phyloP scores from a whole-genome alignment of 2,113 vertebrate genomes.

The Electrona antarctica region DNA sequence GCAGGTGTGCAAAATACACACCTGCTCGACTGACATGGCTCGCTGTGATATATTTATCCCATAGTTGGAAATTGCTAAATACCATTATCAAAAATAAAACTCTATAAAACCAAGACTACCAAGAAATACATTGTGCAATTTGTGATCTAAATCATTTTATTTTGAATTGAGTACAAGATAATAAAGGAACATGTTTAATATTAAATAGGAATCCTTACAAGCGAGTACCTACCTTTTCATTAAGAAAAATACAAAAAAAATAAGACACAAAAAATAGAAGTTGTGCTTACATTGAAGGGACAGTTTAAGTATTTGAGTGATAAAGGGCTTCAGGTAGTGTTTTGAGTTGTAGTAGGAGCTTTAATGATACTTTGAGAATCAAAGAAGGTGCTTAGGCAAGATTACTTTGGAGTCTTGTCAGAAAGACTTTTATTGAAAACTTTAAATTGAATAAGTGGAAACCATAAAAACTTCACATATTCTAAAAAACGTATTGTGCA shows the following conservation, averaged over 20 bases:
- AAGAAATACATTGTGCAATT: slow-evolving; percentile 68
- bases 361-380: slow-evolving; percentile 11
- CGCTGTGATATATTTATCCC: not conserved
- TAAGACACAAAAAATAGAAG: slow-evolving; percentile 16
- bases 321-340: slow-evolving; percentile 2
- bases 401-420: slow-evolving; percentile 28
- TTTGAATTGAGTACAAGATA: slow-evolving; percentile 62
- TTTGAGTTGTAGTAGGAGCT: not conserved
- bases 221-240: slow-evolving; percentile 61
- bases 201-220: slow-evolving; percentile 36
- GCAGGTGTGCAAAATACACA: not conserved
- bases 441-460: slow-evolving; percentile 27
- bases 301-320: slow-evolving; percentile 24
- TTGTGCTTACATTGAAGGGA: slow-evolving; percentile 26
- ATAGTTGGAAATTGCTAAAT: not conserved
- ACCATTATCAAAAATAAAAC: not conserved
- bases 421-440: slow-evolving; percentile 41
- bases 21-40: not conserved
- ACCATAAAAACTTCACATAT: slow-evolving; percentile 28
- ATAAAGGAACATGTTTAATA: slow-evolving; percentile 44
- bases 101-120: slow-evolving; percentile 53
- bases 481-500: slow-evolving; percentile 14
- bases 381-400: not conserved
- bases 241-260: slow-evolving; percentile 28
- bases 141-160: slow-evolving; percentile 71